Conservation (phyloP, 2,888 invertebrate species). For the Liopterus haemorrhoidalis region DNA sequence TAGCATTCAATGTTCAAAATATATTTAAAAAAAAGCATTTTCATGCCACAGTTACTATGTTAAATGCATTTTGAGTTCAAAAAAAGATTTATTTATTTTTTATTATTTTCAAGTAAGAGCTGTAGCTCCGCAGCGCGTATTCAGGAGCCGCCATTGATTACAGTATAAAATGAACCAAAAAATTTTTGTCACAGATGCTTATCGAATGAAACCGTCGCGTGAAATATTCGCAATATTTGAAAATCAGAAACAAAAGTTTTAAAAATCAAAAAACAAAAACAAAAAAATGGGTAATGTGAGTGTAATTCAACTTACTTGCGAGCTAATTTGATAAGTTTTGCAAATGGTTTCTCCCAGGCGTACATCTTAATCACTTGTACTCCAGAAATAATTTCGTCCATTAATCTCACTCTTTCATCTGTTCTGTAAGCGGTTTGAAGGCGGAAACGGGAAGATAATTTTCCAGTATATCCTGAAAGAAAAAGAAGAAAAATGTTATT, state of each 20-base stretch:
- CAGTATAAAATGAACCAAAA: too few species aligned
- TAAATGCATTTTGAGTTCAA: too few species aligned
- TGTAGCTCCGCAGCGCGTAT: too few species aligned
- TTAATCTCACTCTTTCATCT: constrained; percentile 83
- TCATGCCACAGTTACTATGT: too few species aligned
- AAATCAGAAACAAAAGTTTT: too few species aligned
- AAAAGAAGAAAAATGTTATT: constrained; percentile 1
- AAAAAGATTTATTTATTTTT: too few species aligned
- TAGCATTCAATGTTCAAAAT: too few species aligned
- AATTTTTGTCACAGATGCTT: too few species aligned
- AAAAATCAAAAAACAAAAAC: background rate
- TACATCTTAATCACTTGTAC: constrained; percentile 82
- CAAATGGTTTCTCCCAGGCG: constrained; percentile 68
- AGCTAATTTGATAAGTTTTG: constrained; percentile 54
- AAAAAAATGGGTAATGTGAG: constrained; percentile 8
- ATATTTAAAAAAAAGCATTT: too few species aligned
- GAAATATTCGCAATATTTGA: background rate
- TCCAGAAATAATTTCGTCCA: constrained; percentile 91
- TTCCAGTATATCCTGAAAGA: constrained; percentile 56
- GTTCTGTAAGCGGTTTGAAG: constrained; percentile 77
- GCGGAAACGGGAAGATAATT: constrained; percentile 60
- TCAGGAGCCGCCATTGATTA: too few species aligned
- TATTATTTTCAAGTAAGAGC: too few species aligned
- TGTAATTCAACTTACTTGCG: constrained; percentile 39
- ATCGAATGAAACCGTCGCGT: background rate